Evolutionary conservation across 2,113 vertebrate species (phyloP).

Genomic region (Lasiurus borealis): DNA sequence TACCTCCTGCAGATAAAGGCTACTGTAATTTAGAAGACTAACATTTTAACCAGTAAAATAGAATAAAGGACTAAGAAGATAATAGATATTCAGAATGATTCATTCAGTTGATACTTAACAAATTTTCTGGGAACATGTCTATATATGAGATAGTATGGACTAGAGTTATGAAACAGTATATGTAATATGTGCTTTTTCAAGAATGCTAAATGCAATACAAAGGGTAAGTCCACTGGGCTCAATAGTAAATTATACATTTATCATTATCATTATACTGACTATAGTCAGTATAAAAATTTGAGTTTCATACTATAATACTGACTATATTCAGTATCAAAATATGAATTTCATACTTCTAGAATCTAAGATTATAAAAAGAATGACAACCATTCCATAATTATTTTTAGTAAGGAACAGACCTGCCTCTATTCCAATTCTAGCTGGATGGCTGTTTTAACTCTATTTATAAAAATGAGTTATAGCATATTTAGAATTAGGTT

Average conservation of each 20-base stretch:
- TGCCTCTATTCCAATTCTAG: neutral
- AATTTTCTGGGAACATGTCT: neutral
- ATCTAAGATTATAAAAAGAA: slow-evolving; percentile 51
- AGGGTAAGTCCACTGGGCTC: neutral
- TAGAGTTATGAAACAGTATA: neutral
- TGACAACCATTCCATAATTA: neutral
- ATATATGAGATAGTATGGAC: neutral
- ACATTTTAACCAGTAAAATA: slow-evolving; percentile 22
- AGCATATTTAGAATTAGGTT: neutral
- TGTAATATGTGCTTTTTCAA: slow-evolving; percentile 49
- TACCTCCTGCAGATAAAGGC: neutral
- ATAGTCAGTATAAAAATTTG: neutral
- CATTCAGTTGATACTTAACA: slow-evolving; percentile 37
- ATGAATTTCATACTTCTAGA: slow-evolving; percentile 28
- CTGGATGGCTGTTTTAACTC: slow-evolving; percentile 2
- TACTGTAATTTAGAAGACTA: slow-evolving; percentile 7
- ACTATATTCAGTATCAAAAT: too few relatives aligned
- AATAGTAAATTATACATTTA: slow-evolving; percentile 51
- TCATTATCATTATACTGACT: neutral
- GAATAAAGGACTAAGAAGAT: slow-evolving; percentile 8
- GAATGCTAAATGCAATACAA: neutral
- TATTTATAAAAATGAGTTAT: neutral
- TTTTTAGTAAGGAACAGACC: neutral
- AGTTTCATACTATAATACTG: too few relatives aligned
- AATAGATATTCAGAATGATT: slow-evolving; percentile 17